Evolutionary conservation across 2,113 vertebrate species (phyloP), one percentile per base, ranked within the genome.

Genomic region (Rhinolophus sinicus): DNA sequence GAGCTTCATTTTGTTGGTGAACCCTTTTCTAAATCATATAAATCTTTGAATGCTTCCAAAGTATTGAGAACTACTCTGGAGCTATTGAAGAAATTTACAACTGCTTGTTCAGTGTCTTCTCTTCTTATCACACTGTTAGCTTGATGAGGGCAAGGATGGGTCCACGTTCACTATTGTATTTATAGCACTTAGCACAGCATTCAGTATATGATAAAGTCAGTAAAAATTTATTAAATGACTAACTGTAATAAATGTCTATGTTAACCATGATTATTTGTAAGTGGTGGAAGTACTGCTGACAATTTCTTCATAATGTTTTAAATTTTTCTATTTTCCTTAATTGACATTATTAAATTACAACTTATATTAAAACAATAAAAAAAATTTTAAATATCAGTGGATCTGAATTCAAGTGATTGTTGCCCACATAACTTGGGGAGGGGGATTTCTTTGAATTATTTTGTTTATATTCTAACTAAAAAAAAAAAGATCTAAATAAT

Each of bases 381-480:
- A 92, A 58, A 70, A 40, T 24, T 33, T 33, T 72, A 56, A 80
- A 90, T 58, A 58, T 35, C 19, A 83, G 0, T 67, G 47, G 38
- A 60, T 89, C 40, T 75, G 30, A 94, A 76, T 47, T 8, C 15
- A 94, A 92, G 38, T 67, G 47, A 78, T 35, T 92, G 82, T 93
- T 90, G 44, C 44, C 14, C 54, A 62, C 3, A 64, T 69, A 72
- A 78, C 38, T 56, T 69, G 18, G 38, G 15, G 56, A 44, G 3
- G 10, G 9, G 58, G 16, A 18, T 40, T 76, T 33, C 47, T 81
- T 90, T 50, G 35, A 40, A 95, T 92, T 96, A 87, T 70, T 96
- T 97, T 80, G 13, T 6, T 89, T 75, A 35, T 93, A 47, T 90
- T 95, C 56, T 78, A 90, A 90, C 30, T 90, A 38, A 70, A 84